Conservation (phyloP, 1,140 invertebrate species). For the Psix sp. region DNA sequence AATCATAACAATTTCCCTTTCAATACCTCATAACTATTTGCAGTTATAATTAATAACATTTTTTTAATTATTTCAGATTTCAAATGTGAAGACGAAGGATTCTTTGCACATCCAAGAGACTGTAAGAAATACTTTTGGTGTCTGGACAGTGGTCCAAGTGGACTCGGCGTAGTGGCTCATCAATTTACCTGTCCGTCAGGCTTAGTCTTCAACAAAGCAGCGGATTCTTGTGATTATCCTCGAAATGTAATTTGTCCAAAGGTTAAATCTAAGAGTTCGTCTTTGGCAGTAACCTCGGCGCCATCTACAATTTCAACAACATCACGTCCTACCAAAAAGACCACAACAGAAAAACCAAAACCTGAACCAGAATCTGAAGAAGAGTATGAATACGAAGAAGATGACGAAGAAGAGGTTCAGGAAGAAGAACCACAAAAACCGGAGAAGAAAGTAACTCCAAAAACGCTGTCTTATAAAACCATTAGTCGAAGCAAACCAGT, state of each 20-base stretch:
- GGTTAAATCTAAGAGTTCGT: constrained; percentile 70
- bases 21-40: too few species aligned
- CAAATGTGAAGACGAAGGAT: constrained; percentile 95
- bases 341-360: constrained; percentile 75
- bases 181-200: constrained; percentile 95
- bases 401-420: constrained; percentile 66
- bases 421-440: constrained; percentile 66
- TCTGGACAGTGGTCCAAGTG: constrained; percentile 90
- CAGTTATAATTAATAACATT: constrained; percentile 8
- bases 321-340: constrained; percentile 74
- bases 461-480: constrained; percentile 71
- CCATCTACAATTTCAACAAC: constrained; percentile 75
- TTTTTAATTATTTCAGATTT: constrained; percentile 80
- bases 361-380: constrained; percentile 75
- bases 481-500: constrained; percentile 69
- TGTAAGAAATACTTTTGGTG: constrained; percentile 98
- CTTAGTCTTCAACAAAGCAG: constrained; percentile 92
- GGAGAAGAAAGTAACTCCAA: constrained; percentile 54
- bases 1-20: too few species aligned
- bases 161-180: constrained; percentile 92
- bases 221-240: constrained; percentile 94
- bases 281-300: constrained; percentile 73
- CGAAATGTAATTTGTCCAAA: constrained; percentile 88
- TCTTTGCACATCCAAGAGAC: constrained; percentile 93
- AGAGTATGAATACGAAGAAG: constrained; percentile 81